A percentile compares a stretch with the other conserved stretches of the same genome.
These are phyloP conservation scores for Hyles euphorbiae DNA, from an alignment of 1,140 invertebrate species.

Conservation along the genomic window DNA sequence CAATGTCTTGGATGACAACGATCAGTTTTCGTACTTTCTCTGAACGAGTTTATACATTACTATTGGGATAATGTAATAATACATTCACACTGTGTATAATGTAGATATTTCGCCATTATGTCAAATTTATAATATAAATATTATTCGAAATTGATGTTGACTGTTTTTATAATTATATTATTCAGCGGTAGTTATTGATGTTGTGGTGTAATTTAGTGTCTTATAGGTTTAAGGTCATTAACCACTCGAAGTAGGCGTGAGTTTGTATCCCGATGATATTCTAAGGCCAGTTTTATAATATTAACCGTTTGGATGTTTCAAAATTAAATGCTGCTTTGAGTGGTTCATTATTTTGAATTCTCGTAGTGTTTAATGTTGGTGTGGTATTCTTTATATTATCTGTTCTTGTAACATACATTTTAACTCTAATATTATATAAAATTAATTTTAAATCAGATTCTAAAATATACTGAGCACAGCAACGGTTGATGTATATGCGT, in stretches of 20 bases:
- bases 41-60: conserved; percentile 33
- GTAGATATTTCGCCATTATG: conserved; percentile 71
- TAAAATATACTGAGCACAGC: conserved; percentile 60
- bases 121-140: conserved; percentile 70
- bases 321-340: conserved; percentile 40
- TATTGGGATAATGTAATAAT: conserved; percentile 48
- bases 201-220: conserved; percentile 76
- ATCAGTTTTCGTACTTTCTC: conserved; percentile 30
- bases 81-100: conserved; percentile 66
- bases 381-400: conserved; percentile 68
- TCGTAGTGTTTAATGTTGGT: conserved; percentile 68
- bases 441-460: conserved; percentile 55
- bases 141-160: conserved; percentile 76
- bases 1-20: not conserved
- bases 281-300: conserved; percentile 3
- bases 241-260: conserved; percentile 47
- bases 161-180: conserved; percentile 74
- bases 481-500: conserved; percentile 50
- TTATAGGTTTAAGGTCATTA: conserved; percentile 58
- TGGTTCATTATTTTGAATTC: conserved; percentile 63
- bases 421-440: conserved; percentile 48
- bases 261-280: not conserved
- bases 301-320: conserved; percentile 11
- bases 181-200: conserved; percentile 72
- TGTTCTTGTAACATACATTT: conserved; percentile 59